Percentiles rank a stretch among this genome's conserved stretches.
Evolutionary conservation across 2,888 invertebrate species (phyloP).

Genomic region (Rhamnusium bicolor): DNA sequence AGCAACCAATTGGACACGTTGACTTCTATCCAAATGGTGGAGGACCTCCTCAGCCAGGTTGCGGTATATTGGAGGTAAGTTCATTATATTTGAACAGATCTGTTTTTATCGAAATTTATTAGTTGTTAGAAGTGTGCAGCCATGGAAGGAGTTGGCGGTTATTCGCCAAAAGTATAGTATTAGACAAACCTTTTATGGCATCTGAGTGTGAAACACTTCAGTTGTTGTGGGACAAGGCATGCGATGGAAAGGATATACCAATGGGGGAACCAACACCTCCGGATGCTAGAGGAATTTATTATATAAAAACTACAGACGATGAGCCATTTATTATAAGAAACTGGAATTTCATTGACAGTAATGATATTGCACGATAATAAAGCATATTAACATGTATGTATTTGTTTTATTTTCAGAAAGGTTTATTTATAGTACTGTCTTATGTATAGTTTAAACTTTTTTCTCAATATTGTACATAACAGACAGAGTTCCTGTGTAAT

Average conservation of each 20-base stretch:
- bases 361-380: neutral
- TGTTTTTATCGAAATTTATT: no score
- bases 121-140: conserved; percentile 78
- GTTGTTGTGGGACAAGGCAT: conserved; percentile 66
- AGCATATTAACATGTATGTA: neutral
- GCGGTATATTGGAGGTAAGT: conserved; percentile 63
- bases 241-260: conserved; percentile 48
- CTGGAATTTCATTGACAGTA: neutral
- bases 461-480: no score
- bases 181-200: conserved; percentile 73
- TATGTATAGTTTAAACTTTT: no score
- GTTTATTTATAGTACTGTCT: no score
- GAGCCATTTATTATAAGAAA: conserved; percentile 10
- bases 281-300: conserved; percentile 58
- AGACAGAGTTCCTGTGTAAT: no score
- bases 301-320: conserved; percentile 47
- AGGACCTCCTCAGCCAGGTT: conserved; percentile 79
- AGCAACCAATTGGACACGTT: conserved; percentile 77
- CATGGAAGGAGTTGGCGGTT: conserved; percentile 78
- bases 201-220: conserved; percentile 75
- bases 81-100: neutral
- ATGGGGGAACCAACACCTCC: conserved; percentile 58
- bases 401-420: no score
- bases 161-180: conserved; percentile 79
- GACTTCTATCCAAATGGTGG: conserved; percentile 87